These are phyloP conservation scores for Axea sp. DNA, from an alignment of 2,888 invertebrate species.

Conservation along the genomic window DNA sequence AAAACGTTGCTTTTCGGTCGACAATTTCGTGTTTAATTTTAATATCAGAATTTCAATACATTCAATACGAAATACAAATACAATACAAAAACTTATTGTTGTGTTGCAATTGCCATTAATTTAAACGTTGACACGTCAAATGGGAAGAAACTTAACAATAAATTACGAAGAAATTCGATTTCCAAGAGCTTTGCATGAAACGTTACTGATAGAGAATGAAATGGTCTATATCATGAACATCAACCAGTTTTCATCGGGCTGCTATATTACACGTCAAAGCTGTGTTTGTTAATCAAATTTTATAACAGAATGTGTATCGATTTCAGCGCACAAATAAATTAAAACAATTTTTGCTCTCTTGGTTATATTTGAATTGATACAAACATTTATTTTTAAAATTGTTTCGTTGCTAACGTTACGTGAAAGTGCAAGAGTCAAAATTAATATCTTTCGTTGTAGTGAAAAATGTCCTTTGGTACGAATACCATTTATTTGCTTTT, in stretches of 20 bases:
- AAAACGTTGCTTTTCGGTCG: too few relatives aligned
- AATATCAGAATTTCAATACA: too few relatives aligned
- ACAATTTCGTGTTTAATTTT: too few relatives aligned
- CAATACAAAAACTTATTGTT: too few relatives aligned
- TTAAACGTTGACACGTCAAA: neutral
- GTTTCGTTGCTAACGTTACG: too few relatives aligned
- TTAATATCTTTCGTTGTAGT: too few relatives aligned
- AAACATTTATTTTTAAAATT: neutral
- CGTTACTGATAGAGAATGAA: conserved; percentile 29
- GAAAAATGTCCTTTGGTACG: too few relatives aligned
- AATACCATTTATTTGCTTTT: conserved; percentile 7
- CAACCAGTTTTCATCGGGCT: conserved; percentile 18
- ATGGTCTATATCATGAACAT: conserved; percentile 14
- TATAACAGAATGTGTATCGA: conserved; percentile 30
- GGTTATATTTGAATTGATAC: neutral
- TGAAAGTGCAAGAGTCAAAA: too few relatives aligned
- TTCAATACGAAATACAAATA: too few relatives aligned
- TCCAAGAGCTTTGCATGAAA: conserved; percentile 17
- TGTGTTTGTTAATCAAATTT: conserved; percentile 42
- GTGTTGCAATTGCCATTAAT: too few relatives aligned
- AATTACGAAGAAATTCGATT: conserved; percentile 18
- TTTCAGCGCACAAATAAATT: conserved; percentile 23
- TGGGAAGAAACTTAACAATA: conserved; percentile 1
- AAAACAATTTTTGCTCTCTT: conserved; percentile 3
- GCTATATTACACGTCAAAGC: conserved; percentile 10